Conservation (phyloP, 2,797 vertebrate genomes). For the Neomorphus geoffroyi region DNA sequence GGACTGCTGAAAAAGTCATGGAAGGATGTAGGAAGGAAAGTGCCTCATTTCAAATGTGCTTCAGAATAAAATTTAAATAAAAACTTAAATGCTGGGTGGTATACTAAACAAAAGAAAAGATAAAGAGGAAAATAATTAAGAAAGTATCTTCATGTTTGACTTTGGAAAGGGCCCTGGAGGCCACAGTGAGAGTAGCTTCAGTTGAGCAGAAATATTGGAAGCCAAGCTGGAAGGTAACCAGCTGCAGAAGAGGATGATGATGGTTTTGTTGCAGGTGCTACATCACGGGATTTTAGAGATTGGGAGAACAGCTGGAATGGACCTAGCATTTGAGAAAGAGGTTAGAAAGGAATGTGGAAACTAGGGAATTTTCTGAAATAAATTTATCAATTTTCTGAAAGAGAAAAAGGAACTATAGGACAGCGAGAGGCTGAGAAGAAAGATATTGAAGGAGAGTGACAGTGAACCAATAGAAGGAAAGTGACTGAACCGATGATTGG, state of each 20-base stretch:
- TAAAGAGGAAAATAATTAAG: neutral
- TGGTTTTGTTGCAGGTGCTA: neutral
- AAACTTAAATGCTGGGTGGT: neutral
- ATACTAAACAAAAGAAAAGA: neutral
- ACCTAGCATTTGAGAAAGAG: neutral
- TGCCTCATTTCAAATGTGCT: neutral
- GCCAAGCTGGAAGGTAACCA: neutral
- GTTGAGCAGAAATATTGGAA: neutral
- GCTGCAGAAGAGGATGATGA: neutral
- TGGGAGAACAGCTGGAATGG: neutral
- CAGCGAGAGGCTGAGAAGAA: neutral
- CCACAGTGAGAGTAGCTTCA: neutral
- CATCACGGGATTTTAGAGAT: neutral
- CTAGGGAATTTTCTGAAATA: neutral
- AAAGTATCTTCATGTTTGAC: neutral
- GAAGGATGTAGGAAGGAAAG: neutral
- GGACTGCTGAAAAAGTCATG: neutral
- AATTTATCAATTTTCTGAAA: neutral
- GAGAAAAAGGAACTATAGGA: neutral
- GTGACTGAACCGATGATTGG: accelerated
- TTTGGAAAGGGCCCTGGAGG: neutral
- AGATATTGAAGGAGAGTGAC: neutral
- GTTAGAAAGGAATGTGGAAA: neutral
- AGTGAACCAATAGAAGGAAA: neutral
- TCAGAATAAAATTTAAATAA: neutral